Evolutionary conservation across 2,888 invertebrate species (phyloP), one percentile per base, ranked within the genome.

Genomic region (Caenorhabditis sulstoni): DNA sequence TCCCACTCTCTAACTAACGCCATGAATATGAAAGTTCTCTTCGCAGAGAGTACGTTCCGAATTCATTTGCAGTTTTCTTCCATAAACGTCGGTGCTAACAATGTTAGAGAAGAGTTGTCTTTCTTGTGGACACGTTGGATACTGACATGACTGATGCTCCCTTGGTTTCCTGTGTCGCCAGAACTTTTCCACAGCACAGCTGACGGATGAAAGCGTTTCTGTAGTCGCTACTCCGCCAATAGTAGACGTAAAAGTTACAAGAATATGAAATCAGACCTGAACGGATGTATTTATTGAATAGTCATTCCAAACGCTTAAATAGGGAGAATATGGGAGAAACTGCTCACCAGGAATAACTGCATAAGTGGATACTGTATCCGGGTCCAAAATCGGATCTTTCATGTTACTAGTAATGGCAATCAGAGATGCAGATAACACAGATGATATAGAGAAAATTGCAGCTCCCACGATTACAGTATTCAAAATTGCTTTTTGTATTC

Each of bases 131-230:
- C 22, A 52, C 49, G 41, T 64, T 71, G 9, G 71, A 71, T 18
- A 71, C 64, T 58, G 67, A 67, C 58, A 58, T 58, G 23, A 50
- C 47, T 1, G 71, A 64, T n/a, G 45, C 62, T 12, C 45, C 58
- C 0, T 45, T 20, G 18, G 39, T 67, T 18, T 73, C 78, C 14
- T 67, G 59, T 16, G 47, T 67, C 1, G 55, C 41, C 16, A 75
- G n/a, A 22, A 75, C 58, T 44, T 75, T 75, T 52, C 79, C 79
- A 55, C 79, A 79, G n/a, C 68, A 70, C n/a, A 91, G 96, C 96
- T 84, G 84, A 8, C 58, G 44, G 29, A 76, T 70, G 55, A 84
- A 84, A 0, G 75, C 70, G 7, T 76, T 62, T 14, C 82, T 75
- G 22, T 84, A 84, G 41, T 82, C 84, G 22, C 53, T 62, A 37